Evolutionary conservation across 2,113 vertebrate species (phyloP), one percentile per base, ranked within the genome.

Genomic region (Odontophorus gujanensis): DNA sequence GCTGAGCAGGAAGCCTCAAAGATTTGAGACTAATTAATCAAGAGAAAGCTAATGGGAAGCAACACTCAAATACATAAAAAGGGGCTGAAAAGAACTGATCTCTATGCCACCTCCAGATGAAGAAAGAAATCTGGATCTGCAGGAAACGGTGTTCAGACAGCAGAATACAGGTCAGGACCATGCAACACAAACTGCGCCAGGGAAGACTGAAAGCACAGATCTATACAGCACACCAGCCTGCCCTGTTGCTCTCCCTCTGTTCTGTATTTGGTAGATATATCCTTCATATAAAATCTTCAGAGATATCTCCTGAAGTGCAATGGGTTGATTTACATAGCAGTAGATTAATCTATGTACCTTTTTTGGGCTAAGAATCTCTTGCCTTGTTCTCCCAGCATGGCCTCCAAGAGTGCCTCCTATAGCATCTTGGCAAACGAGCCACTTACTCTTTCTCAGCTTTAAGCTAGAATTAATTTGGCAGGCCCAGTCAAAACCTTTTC

Each of bases 1-100:
- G 85, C 72, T 90, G 82, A 90, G 65, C 59, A 90, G 85, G 79
- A 93, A 91, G 59, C 76, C 24, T 93, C 73, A 50, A 90, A 73
- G 30, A 67, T 34, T 69, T 71, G 38, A 95, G 55, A 25, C 79
- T 93, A 55, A 79, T 91, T 85, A 85, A 85, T 82, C 40, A 83
- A 74, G 34, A 85, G 18, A 62, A 45, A n/a, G 90, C 82, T 81
- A 80, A 67, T 30, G 3, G 63, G 85, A 89, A 95, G 57, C 10
- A 47, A 4, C 13, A 55, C 74, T 85, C 55, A 77, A 12, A 48
- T 17, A 30, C 1, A 6, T 38, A 71, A 80, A 17, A 85, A 4
- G 19, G 3, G 87, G 15, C 16, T 77, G 62, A 71, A 59, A 42
- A 83, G 8, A 87, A 40, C 32, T 66, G 42, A 5, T 66, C 42